Conservation (phyloP, 2,888 invertebrate species). For the Exephanes ischioxanthus region DNA sequence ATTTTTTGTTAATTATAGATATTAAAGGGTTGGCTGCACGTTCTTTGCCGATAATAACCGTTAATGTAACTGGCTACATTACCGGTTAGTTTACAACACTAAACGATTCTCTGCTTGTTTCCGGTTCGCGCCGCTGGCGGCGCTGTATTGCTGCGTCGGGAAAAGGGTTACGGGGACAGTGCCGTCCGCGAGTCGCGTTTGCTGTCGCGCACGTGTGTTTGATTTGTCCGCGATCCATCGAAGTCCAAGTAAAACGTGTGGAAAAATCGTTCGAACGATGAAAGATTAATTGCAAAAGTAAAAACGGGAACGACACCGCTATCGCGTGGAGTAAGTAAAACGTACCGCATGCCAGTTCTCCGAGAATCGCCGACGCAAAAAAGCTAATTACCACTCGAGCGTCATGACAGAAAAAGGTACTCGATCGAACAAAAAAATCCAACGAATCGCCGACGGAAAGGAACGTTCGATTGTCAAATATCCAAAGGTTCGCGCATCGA, state of each 20-base stretch:
- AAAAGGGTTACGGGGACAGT: constrained; percentile 25
- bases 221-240: not conserved
- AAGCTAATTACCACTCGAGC: constrained; percentile 27
- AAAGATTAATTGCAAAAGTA: constrained; percentile 21
- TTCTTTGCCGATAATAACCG: too few species aligned
- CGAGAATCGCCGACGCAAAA: constrained; percentile 15
- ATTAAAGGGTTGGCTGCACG: too few species aligned
- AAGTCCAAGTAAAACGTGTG: constrained; percentile 10
- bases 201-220: constrained; percentile 38
- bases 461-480: not conserved
- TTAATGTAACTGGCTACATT: too few species aligned
- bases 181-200: constrained; percentile 3
- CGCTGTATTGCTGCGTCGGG: not conserved
- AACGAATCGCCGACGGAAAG: not conserved
- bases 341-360: not conserved
- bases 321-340: not conserved
- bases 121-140: not conserved
- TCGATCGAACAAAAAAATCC: not conserved
- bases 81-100: too few species aligned
- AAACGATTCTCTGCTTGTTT: not conserved
- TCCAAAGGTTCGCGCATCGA: not conserved
- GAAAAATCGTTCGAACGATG: constrained; percentile 21
- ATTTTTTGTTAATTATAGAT: too few species aligned
- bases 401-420: constrained; percentile 52
- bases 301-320: not conserved